These are phyloP conservation scores for Aporophyla nigra DNA, from an alignment of 2,888 invertebrate genomes.

Conservation along the genomic window DNA sequence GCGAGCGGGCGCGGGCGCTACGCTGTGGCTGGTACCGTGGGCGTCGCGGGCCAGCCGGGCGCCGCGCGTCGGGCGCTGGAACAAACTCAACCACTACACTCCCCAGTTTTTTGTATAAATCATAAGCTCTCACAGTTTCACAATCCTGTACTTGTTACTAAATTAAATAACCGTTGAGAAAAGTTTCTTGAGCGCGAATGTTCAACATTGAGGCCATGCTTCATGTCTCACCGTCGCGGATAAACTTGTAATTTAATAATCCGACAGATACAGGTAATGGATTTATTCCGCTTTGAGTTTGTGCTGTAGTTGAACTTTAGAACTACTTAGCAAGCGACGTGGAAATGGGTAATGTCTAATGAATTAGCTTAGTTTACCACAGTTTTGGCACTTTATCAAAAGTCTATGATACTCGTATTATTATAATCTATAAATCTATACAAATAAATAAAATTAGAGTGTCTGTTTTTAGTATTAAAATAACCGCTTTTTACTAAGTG, in stretches of 20 bases:
- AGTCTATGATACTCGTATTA: too few relatives aligned
- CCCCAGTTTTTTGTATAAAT: slow-evolving; percentile 40
- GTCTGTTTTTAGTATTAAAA: too few relatives aligned
- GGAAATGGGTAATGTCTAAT: slow-evolving; percentile 13
- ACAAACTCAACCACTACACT: slow-evolving; percentile 9
- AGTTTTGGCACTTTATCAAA: background rate
- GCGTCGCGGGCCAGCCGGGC: background rate
- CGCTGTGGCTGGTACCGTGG: background rate
- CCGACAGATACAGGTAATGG: slow-evolving; percentile 51
- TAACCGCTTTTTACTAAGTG: too few relatives aligned
- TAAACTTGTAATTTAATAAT: slow-evolving; percentile 51
- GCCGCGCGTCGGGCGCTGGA: background rate
- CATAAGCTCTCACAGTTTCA: slow-evolving; percentile 38
- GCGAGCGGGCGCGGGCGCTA: background rate
- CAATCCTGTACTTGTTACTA: slow-evolving; percentile 16
- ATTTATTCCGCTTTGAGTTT: slow-evolving; percentile 41
- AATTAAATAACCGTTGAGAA: slow-evolving; percentile 51
- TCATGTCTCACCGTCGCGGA: slow-evolving; percentile 28
- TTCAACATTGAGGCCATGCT: slow-evolving; percentile 34
- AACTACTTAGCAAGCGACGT: slow-evolving; percentile 39
- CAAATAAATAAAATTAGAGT: too few relatives aligned
- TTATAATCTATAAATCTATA: too few relatives aligned
- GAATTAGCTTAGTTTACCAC: background rate
- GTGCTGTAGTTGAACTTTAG: slow-evolving; percentile 31
- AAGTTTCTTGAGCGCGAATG: slow-evolving; percentile 23